Base-by-base conservation (phyloP, 2,113 vertebrate species). In the Gnathonemus longibarbis region DNA sequence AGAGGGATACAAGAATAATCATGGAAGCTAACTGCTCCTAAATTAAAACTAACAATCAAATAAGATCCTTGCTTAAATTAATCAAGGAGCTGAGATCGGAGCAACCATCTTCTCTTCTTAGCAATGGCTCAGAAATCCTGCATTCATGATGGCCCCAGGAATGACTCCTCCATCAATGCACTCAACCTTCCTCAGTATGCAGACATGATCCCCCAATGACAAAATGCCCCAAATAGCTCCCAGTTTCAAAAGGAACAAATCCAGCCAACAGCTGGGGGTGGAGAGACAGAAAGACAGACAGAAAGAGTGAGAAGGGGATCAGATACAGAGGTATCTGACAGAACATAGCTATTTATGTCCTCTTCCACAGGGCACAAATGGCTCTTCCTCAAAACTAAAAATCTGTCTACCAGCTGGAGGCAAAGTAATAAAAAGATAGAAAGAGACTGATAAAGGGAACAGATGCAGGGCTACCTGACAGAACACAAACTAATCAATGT, bases 391-490 rank as follows among this genome's bases (percentile, higher is more conserved):
- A n/a, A 62, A 62, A 62, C 56, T 62, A n/a, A 62, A 84, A 84
- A 84, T 84, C 83, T 42, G 21, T 85, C 83, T 85, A 48, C 42
- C 80, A 46, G 80, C 52, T 3, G 66, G 35, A 80, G 35, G 5
- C 17, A 42, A 19, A 80, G 31, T 19, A 42, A 80, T 42, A 80
- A 42, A 80, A 42, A 42, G 31, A 19, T 6, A 31, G 62, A 70
- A 31, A 80, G 50, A 52, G 50, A 90, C 46, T 35, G 52, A 49
- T 19, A 83, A 88, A 52, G 9, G 21, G 83, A 49, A 35, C 89
- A 48, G 58, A 89, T 46, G 35, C n/a, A 89, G 5, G 35, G 58
- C 49, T 95, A 96, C 96, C 96, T 95, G 93, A 89, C 62, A 53
- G 74, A 90, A 91, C 91, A 91, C 91, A 62, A 50, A 13, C 39